Percentiles rank a stretch among this genome's conserved stretches.
Conservation (phyloP, 1,140 invertebrate species). For the Oryzaephilus surinamensis region DNA sequence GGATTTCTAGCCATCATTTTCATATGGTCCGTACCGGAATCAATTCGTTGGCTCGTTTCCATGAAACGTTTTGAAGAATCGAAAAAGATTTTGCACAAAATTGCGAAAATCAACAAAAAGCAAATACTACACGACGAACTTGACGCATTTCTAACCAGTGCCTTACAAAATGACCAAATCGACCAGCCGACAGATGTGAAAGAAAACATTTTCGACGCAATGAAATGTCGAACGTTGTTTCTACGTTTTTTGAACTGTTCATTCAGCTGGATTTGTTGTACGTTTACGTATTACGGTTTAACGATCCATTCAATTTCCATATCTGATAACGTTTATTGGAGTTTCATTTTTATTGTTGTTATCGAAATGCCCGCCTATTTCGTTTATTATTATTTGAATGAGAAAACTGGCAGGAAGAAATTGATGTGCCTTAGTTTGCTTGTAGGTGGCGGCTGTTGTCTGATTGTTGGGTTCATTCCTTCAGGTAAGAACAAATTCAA, state of each 20-base stretch:
- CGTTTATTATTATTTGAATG: constrained; percentile 50
- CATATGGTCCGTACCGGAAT: constrained; percentile 39
- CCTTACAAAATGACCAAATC: constrained; percentile 42
- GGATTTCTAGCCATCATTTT: constrained; percentile 24
- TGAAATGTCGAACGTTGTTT: constrained; percentile 34
- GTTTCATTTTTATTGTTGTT: constrained; percentile 58
- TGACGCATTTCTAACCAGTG: too few relatives aligned
- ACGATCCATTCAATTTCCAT: constrained; percentile 68
- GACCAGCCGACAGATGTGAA: constrained; percentile 40
- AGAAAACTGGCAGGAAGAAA: constrained; percentile 50
- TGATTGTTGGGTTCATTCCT: constrained; percentile 27
- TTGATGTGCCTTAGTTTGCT: constrained; percentile 49
- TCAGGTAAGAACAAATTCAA: constrained; percentile 16
- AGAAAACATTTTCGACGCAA: constrained; percentile 9
- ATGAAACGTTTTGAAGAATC: constrained; percentile 42
- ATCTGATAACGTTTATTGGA: constrained; percentile 57
- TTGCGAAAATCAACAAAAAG: constrained; percentile 53
- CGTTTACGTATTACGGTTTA: constrained; percentile 71
- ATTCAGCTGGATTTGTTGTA: constrained; percentile 57
- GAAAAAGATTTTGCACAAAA: constrained; percentile 28
- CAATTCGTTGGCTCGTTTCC: constrained; percentile 41
- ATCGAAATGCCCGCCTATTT: constrained; percentile 65
- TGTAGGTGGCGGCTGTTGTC: constrained; percentile 42
- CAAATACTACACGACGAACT: too few relatives aligned
- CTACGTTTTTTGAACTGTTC: constrained; percentile 50